Evolutionary conservation across 1,140 invertebrate species (phyloP).

Genomic region (Sitophilus oryzae): DNA sequence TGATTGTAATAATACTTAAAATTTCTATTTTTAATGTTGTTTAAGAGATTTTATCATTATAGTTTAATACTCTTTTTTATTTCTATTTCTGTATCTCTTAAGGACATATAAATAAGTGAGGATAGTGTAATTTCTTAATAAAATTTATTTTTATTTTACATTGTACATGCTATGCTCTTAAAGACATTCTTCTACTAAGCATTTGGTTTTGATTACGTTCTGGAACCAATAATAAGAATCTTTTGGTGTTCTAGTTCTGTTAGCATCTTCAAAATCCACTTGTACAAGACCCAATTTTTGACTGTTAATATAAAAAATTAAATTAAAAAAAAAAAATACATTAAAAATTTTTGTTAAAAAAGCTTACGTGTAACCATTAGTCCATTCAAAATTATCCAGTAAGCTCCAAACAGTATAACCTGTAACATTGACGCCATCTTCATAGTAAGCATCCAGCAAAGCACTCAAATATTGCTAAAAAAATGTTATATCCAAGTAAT

Average conservation of each 20-base stretch:
- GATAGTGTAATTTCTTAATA: too few relatives aligned
- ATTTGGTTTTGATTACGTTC: constrained; percentile 2
- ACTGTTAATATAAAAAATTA: constrained; percentile 41
- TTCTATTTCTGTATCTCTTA: too few relatives aligned
- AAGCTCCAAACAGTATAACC: constrained; percentile 29
- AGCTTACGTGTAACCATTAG: constrained; percentile 25
- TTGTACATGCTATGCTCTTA: too few relatives aligned
- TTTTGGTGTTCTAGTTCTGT: constrained; percentile 52
- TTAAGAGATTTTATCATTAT: too few relatives aligned
- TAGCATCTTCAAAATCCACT: constrained; percentile 64
- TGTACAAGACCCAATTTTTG: constrained; percentile 67
- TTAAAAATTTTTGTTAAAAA: neutral
- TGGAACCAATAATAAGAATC: constrained; percentile 20
- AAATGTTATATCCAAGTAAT: neutral
- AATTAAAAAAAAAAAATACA: constrained; percentile 9
- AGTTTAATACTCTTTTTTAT: too few relatives aligned
- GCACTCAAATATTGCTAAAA: constrained; percentile 19
- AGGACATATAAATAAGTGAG: too few relatives aligned
- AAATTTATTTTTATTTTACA: too few relatives aligned
- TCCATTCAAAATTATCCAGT: constrained; percentile 31
- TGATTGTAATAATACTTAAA: too few relatives aligned
- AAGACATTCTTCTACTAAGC: neutral
- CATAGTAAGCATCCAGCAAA: constrained; percentile 13
- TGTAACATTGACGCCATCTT: constrained; percentile 26
- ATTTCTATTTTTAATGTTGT: too few relatives aligned